phyloP scores from a whole-genome alignment of 2,888 invertebrate species.

The Scrobipalpa atriplicella region DNA sequence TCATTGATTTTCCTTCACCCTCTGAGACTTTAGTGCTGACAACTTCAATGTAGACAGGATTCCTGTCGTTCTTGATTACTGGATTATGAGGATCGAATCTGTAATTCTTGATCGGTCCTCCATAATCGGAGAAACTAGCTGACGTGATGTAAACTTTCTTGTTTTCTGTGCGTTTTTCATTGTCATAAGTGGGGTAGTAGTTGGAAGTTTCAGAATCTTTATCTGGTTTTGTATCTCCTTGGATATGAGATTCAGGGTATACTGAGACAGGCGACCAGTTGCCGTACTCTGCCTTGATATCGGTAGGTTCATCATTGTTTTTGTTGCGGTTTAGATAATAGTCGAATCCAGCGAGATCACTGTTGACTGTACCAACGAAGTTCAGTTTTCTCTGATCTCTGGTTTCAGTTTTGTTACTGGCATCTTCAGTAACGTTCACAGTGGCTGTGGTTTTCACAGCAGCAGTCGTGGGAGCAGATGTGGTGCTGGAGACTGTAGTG shows the following conservation, averaged over 20 bases:
- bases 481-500: constrained; percentile 53
- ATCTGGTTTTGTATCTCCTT: constrained; percentile 69
- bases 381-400: constrained; percentile 75
- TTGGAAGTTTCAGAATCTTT: constrained; percentile 69
- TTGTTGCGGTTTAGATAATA: constrained; percentile 74
- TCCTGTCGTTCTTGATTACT: constrained; percentile 79
- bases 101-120: constrained; percentile 71
- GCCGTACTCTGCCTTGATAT: constrained; percentile 77
- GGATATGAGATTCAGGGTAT: constrained; percentile 75
- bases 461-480: constrained; percentile 61
- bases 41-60: constrained; percentile 80
- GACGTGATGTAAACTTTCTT: constrained; percentile 79
- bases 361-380: constrained; percentile 64
- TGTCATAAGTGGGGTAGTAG: constrained; percentile 77
- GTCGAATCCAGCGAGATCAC: constrained; percentile 75
- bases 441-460: constrained; percentile 56
- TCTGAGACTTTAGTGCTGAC: constrained; percentile 78
- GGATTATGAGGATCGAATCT: constrained; percentile 78
- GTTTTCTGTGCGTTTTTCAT: constrained; percentile 68
- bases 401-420: constrained; percentile 69
- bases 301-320: constrained; percentile 67
- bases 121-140: constrained; percentile 69
- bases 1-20: constrained; percentile 70
- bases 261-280: constrained; percentile 81
- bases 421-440: constrained; percentile 51